A percentile compares a stretch with the other conserved stretches of the same genome.
Conservation (phyloP, 2,888 invertebrate species). For the Endotricha flammealis region DNA sequence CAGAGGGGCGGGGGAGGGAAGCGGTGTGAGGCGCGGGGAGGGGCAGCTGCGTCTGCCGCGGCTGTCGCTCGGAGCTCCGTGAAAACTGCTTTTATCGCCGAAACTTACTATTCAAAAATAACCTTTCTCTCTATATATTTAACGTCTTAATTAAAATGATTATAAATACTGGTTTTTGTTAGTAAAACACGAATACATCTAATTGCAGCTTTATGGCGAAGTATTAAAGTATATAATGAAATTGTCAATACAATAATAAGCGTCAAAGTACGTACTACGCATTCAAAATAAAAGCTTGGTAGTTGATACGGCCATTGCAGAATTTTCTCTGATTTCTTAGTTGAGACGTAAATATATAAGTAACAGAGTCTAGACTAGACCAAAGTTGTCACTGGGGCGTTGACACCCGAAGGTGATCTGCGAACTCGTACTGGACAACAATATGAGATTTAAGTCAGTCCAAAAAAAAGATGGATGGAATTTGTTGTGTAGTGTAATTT, state of each 20-base stretch:
- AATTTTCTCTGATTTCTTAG: no score
- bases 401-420: no score
- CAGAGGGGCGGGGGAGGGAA: conserved; percentile 32
- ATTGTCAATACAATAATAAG: neutral
- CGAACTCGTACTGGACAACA: no score
- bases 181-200: neutral
- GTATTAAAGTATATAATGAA: neutral
- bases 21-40: conserved; percentile 36
- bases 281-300: conserved; percentile 8
- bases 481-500: no score
- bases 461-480: no score
- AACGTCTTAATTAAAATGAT: neutral
- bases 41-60: conserved; percentile 72
- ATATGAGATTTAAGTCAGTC: no score
- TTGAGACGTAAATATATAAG: no score
- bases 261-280: neutral
- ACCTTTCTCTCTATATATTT: conserved; percentile 15
- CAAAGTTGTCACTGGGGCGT: no score
- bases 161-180: conserved; percentile 1
- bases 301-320: no score
- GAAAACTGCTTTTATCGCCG: conserved; percentile 63
- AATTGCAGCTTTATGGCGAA: neutral
- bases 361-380: no score
- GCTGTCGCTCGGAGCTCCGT: conserved; percentile 54
- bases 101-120: conserved; percentile 26